Evolutionary conservation across 2,888 invertebrate species (phyloP).

Genomic region (Pheosia tremula): DNA sequence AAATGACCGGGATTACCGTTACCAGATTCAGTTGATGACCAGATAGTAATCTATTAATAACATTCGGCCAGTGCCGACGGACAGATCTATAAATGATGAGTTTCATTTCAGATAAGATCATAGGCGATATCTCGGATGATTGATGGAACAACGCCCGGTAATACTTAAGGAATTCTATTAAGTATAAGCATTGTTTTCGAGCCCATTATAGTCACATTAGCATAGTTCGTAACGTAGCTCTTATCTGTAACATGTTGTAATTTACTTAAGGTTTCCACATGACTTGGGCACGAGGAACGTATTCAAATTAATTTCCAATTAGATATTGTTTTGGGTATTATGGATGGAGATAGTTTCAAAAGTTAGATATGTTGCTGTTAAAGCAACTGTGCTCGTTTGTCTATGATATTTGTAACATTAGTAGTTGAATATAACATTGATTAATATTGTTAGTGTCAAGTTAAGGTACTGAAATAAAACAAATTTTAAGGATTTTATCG

Average conservation of each 20-base stretch:
- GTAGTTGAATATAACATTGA: too few species aligned
- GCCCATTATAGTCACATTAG: slow-evolving; percentile 76
- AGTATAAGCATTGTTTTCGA: slow-evolving; percentile 71
- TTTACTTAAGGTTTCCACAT: slow-evolving; percentile 18
- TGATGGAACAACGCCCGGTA: slow-evolving; percentile 70
- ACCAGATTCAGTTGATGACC: slow-evolving; percentile 78
- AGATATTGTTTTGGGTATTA: slow-evolving; percentile 21
- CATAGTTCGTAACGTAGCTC: slow-evolving; percentile 59
- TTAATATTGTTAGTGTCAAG: too few species aligned
- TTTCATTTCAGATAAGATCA: slow-evolving; percentile 83
- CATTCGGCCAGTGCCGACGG: slow-evolving; percentile 77
- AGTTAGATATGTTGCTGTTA: not conserved
- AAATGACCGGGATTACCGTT: slow-evolving; percentile 76
- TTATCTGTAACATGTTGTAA: slow-evolving; percentile 35
- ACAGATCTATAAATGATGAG: slow-evolving; percentile 84
- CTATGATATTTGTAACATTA: not conserved
- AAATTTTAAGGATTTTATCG: too few species aligned
- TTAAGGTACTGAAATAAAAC: too few species aligned
- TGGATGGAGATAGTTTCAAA: slow-evolving; percentile 12
- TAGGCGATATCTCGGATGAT: slow-evolving; percentile 75
- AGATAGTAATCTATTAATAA: slow-evolving; percentile 83
- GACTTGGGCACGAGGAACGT: slow-evolving; percentile 22
- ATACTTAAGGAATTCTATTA: slow-evolving; percentile 80
- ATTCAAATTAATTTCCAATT: slow-evolving; percentile 42
- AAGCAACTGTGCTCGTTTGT: not conserved